These are phyloP conservation scores for Meteorus cinctellus DNA, from an alignment of 2,888 invertebrate species.

Conservation along the genomic window DNA sequence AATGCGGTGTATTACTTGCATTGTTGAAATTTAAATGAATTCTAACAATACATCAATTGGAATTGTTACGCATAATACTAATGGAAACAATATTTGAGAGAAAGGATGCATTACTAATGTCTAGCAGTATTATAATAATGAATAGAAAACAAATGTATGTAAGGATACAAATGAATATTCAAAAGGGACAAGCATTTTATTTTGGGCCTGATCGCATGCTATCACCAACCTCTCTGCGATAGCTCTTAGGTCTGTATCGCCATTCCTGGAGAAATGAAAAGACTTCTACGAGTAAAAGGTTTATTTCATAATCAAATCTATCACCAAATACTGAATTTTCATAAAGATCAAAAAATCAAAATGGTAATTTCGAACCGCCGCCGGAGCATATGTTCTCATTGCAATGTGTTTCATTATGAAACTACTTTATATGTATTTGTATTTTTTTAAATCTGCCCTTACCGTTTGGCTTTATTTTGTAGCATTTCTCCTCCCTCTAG, in stretches of 20 bases:
- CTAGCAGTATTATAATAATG: background rate
- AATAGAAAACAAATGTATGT: background rate
- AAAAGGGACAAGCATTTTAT: slow-evolving; percentile 19
- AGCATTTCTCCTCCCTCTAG: slow-evolving; percentile 74
- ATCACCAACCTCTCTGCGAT: slow-evolving; percentile 67
- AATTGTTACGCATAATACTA: background rate
- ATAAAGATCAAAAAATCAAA: background rate
- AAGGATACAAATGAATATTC: background rate
- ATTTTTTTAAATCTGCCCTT: slow-evolving; percentile 51
- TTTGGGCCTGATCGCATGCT: slow-evolving; percentile 32
- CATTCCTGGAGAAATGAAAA: slow-evolving; percentile 60
- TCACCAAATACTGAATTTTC: background rate
- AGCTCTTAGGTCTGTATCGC: slow-evolving; percentile 61
- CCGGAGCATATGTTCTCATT: background rate
- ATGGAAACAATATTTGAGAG: background rate
- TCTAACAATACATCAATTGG: background rate
- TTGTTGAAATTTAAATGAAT: background rate
- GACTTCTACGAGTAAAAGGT: slow-evolving; percentile 41
- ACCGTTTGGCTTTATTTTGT: slow-evolving; percentile 77
- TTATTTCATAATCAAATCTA: slow-evolving; percentile 3
- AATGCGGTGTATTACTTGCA: background rate
- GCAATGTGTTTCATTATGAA: background rate
- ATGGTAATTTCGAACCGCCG: background rate
- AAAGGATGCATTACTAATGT: background rate
- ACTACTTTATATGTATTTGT: slow-evolving; percentile 3